Percentiles rank a stretch among this genome's conserved stretches.
Conservation (phyloP, 2,888 invertebrate genomes). For the Chrysotoxum bicinctum region DNA sequence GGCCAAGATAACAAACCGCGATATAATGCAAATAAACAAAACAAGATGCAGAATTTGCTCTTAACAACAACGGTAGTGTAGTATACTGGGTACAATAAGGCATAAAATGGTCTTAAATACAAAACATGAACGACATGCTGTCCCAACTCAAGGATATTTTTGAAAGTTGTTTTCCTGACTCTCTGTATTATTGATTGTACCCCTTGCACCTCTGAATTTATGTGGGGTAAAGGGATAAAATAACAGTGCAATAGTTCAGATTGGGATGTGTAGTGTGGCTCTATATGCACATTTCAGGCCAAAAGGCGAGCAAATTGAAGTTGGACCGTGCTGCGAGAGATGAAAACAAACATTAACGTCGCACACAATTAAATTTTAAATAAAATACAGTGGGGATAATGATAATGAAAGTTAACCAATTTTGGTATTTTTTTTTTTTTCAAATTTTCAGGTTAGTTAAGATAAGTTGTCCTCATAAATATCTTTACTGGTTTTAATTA, state of each 20-base stretch:
- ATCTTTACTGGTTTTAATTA: too few species aligned
- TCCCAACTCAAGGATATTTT: constrained; percentile 73
- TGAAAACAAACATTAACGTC: constrained; percentile 34
- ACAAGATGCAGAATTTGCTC: constrained; percentile 17
- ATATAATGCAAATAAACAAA: constrained; percentile 23
- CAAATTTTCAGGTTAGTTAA: too few species aligned
- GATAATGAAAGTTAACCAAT: too few species aligned
- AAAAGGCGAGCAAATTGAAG: constrained; percentile 53
- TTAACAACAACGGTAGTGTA: constrained; percentile 31
- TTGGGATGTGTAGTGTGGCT: constrained; percentile 34
- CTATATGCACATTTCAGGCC: constrained; percentile 39
- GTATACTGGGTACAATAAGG: neutral
- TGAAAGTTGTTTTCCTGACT: constrained; percentile 73
- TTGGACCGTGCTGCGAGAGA: constrained; percentile 18
- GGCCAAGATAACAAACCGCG: constrained; percentile 47
- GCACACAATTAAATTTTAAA: constrained; percentile 37
- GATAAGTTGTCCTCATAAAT: too few species aligned
- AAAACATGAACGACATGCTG: constrained; percentile 55
- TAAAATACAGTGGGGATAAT: constrained; percentile 23
- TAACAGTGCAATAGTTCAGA: constrained; percentile 31
- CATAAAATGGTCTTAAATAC: neutral
- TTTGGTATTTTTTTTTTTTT: too few species aligned
- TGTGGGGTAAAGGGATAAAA: neutral
- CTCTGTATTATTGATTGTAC: constrained; percentile 23
- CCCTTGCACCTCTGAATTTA: neutral